Percentiles rank a stretch among this genome's conserved stretches.
Conservation (phyloP, 2,113 vertebrate genomes). For the Oreochromis aureus region DNA sequence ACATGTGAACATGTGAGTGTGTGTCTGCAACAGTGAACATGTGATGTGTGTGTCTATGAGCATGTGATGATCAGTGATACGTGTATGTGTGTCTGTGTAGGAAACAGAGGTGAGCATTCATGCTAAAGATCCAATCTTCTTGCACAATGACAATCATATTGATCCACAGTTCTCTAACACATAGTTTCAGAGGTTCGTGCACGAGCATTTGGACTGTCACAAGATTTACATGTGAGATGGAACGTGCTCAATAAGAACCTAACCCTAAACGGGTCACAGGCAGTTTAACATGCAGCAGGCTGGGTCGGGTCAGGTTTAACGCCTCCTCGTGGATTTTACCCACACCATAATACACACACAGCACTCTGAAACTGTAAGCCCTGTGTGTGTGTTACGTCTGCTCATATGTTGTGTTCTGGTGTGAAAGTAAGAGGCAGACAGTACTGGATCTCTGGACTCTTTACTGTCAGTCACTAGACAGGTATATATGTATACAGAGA, state of each 20-base stretch:
- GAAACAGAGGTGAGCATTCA: too few species aligned
- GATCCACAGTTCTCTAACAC: too few species aligned
- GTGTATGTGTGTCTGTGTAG: too few species aligned
- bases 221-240: background rate
- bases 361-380: background rate
- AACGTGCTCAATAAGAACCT: background rate
- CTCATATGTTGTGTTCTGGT: background rate
- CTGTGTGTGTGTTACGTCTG: background rate
- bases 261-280: background rate
- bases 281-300: background rate
- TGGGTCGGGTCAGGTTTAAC: background rate
- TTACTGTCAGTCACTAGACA: background rate
- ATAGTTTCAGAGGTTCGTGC: background rate
- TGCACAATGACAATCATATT: too few species aligned
- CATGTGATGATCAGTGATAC: too few species aligned
- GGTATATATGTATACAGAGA: background rate
- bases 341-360: background rate
- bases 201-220: background rate
- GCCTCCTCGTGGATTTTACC: background rate
- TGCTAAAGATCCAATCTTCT: too few species aligned
- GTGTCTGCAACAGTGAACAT: too few species aligned
- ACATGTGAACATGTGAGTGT: too few species aligned
- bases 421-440: background rate
- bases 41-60: too few species aligned
- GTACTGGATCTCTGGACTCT: background rate